Evolutionary conservation across 37 sponge, comb jelly and placozoan genomes (phyloP).

Genomic region (Petrosia ficiformis): DNA sequence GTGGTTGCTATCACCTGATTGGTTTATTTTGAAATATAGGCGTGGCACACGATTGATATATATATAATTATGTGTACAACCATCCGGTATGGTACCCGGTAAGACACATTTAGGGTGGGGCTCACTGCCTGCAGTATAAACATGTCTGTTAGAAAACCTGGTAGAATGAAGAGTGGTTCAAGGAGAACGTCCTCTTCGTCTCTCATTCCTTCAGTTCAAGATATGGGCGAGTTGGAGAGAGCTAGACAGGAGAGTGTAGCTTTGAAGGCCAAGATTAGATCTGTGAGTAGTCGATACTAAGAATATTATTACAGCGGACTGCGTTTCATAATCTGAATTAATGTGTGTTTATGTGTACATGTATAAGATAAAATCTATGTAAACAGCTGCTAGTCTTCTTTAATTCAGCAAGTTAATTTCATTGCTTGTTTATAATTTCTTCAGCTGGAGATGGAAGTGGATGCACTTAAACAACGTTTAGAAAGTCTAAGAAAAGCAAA

Average conservation of each 20-base stretch:
- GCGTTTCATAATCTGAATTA: not conserved
- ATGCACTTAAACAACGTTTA: constrained; percentile 44
- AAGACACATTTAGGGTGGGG: no score
- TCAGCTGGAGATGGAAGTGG: constrained; percentile 53
- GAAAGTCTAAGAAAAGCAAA: constrained; percentile 69
- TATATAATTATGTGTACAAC: no score
- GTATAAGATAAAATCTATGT: no score
- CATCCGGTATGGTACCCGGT: no score
- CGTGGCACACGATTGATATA: not conserved
- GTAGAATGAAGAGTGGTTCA: no score
- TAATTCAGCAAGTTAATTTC: no score
- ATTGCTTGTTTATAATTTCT: no score
- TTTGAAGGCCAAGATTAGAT: constrained; percentile 27
- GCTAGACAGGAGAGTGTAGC: constrained; percentile 31
- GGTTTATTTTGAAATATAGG: not conserved
- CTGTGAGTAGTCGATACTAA: constrained; percentile 32
- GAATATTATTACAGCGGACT: not conserved
- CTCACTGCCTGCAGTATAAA: no score
- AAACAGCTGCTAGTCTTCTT: no score
- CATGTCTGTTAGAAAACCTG: not conserved
- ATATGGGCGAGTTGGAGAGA: constrained; percentile 23
- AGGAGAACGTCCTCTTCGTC: no score
- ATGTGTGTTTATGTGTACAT: not conserved
- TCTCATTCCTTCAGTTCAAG: constrained; percentile 15
- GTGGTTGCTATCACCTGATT: not conserved